Evolutionary conservation across 2,113 vertebrate genomes (phyloP).

Genomic region (Oreochromis tanganicae): DNA sequence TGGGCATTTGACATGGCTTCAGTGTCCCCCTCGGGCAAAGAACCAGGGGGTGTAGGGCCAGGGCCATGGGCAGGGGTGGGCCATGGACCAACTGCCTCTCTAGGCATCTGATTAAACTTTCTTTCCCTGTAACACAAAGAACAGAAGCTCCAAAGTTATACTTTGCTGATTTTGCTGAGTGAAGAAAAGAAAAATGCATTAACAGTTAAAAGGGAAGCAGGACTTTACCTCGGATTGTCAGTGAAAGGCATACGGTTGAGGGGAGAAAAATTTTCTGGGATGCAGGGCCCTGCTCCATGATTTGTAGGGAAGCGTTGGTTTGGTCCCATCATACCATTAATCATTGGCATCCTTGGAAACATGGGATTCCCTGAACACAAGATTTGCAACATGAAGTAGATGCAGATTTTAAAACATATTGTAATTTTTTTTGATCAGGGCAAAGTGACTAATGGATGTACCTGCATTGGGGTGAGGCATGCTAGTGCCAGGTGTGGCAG

Average conservation of each 20-base stretch:
- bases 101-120: conserved; percentile 82
- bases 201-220: not conserved
- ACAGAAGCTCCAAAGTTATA: not conserved
- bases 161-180: not conserved
- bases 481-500: conserved; percentile 59
- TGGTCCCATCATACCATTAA: conserved; percentile 89
- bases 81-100: conserved; percentile 81
- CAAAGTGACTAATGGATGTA: conserved; percentile 32
- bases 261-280: conserved; percentile 79
- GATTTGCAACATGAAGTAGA: not conserved
- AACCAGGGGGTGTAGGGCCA: conserved; percentile 62
- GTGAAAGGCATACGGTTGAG: conserved; percentile 81
- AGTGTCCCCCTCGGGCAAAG: conserved; percentile 80
- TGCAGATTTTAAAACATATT: not conserved
- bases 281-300: conserved; percentile 76
- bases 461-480: conserved; percentile 81
- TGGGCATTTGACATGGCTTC: conserved; percentile 94
- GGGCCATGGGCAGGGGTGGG: conserved; percentile 53
- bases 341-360: conserved; percentile 87
- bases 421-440: not conserved
- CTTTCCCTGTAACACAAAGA: conserved; percentile 77
- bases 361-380: conserved; percentile 74
- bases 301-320: conserved; percentile 80
- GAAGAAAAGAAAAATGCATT: not conserved
- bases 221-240: conserved; percentile 75